Evolutionary conservation across 2,113 vertebrate genomes (phyloP).

Genomic region (Sisor rabdophorus): DNA sequence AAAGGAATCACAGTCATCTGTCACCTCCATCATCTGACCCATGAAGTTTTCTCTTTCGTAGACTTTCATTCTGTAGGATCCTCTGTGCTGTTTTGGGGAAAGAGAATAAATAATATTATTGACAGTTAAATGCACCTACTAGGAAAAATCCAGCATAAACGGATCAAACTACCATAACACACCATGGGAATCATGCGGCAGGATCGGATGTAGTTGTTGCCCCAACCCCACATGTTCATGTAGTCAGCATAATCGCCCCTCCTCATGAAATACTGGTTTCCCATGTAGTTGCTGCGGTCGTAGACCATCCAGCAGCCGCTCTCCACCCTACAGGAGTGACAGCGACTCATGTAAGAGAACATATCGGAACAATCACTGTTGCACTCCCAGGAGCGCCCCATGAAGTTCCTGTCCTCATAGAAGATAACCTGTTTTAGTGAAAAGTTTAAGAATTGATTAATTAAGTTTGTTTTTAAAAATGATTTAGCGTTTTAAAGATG

Average conservation of each 20-base stretch:
- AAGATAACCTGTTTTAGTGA: conserved; percentile 15
- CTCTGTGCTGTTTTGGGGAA: neutral
- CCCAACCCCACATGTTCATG: conserved; percentile 46
- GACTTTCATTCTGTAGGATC: conserved; percentile 51
- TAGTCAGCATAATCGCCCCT: conserved; percentile 52
- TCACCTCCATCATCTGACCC: conserved; percentile 27
- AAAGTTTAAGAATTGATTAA: neutral
- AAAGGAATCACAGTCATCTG: conserved; percentile 32
- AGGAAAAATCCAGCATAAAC: neutral
- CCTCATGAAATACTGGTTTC: conserved; percentile 50
- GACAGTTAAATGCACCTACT: neutral
- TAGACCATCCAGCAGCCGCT: conserved; percentile 53
- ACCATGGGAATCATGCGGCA: conserved; percentile 37
- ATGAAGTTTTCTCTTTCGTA: conserved; percentile 62
- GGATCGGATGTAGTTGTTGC: conserved; percentile 27
- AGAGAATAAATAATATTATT: neutral
- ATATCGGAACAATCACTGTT: conserved; percentile 24
- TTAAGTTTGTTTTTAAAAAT: too few species aligned
- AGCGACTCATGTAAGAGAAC: conserved; percentile 35
- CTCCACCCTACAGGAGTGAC: conserved; percentile 52
- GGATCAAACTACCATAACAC: neutral
- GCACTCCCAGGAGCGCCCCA: conserved; percentile 35
- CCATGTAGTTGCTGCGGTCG: conserved; percentile 40
- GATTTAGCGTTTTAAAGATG: neutral
- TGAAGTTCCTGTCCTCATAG: conserved; percentile 36